Evolutionary conservation across 37 sponge, comb jelly and placozoan species (phyloP), one percentile per base, ranked within the genome.

Genomic region (Halisarca cf. caerulea): DNA sequence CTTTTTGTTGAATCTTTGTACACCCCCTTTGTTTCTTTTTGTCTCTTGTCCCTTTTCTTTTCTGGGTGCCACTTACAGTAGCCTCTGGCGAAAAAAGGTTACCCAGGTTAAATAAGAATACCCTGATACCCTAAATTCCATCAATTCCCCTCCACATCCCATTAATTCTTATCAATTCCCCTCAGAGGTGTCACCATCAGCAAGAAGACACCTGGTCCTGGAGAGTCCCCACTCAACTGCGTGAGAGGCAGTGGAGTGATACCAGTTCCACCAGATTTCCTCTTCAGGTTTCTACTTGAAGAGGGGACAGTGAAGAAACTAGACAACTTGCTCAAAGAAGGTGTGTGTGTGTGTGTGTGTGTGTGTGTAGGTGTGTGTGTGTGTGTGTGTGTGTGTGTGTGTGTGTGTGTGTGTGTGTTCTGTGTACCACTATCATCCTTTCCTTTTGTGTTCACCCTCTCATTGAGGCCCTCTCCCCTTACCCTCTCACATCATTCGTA

Each of bases 321-420:
- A 0, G 91, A 94, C 23, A 85, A 58, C 32, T 45, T 94, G 85
- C 74, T 91, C 61, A 89, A 94, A 41, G 87, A 94, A 15, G 69
- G 83, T 83, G 39, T 71, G 40, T 71, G 8, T 20, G 5, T 30
- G 45, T 74, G 45, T 74, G 64, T 61, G 64, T 61, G 64, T 7
- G 23, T 15, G 9, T 15, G 64, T 23, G 64, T 61, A 23, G 6
- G 28, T 61, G 28, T 61, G 20, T 28, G 30, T 27, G 66, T 17
- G 83, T 83, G 39, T 71, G 40, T 71, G 8, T 20, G 5, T 30
- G 45, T 74, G 45, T 74, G 64, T 61, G 64, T 61, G 64, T 7
- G 23, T 15, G 9, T 15, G 64, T 23, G 64, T 61, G 64, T 61
- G 28, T 61, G 28, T 61, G 20, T 28, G 30, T 27, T 7, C 20